Evolutionary conservation across 2,888 invertebrate genomes (phyloP).

Genomic region (Euspilapteryx auroguttella): DNA sequence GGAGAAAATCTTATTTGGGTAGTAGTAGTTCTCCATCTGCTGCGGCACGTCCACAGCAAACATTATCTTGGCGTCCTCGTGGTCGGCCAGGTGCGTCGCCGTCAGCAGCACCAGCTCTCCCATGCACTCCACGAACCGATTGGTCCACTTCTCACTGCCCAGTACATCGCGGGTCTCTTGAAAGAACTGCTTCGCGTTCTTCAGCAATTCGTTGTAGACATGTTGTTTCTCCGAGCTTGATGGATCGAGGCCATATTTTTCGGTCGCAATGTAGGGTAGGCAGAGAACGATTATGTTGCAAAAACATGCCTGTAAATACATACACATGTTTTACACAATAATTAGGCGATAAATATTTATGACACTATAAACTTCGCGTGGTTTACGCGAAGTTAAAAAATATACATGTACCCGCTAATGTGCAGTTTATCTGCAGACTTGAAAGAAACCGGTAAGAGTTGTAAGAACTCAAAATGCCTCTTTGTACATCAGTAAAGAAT

Average conservation of each 20-base stretch:
- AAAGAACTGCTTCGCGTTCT: conserved; percentile 25
- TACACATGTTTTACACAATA: conserved; percentile 2
- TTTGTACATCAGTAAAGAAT: too few relatives aligned
- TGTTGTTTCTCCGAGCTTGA: conserved; percentile 11
- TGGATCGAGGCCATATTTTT: conserved; percentile 25
- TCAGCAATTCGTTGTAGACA: conserved; percentile 13
- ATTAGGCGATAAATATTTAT: neutral
- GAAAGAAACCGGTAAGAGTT: too few relatives aligned
- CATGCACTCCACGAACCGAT: conserved; percentile 39
- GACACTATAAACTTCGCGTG: too few relatives aligned
- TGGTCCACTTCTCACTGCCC: conserved; percentile 28
- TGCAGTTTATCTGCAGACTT: too few relatives aligned
- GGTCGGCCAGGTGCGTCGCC: conserved; percentile 30
- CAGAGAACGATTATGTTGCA: conserved; percentile 30
- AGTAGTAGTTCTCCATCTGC: conserved; percentile 30
- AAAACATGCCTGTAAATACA: conserved; percentile 31
- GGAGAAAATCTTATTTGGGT: conserved; percentile 28
- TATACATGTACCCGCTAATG: too few relatives aligned
- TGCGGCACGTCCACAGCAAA: conserved; percentile 22
- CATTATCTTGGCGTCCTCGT: conserved; percentile 19
- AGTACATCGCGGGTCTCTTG: conserved; percentile 25
- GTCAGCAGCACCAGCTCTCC: conserved; percentile 27
- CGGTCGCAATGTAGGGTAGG: conserved; percentile 33
- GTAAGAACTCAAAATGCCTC: too few relatives aligned
- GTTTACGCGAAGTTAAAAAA: too few relatives aligned